phyloP scores from a whole-genome alignment of 2,797 vertebrate species.

The Myotis pilosus region DNA sequence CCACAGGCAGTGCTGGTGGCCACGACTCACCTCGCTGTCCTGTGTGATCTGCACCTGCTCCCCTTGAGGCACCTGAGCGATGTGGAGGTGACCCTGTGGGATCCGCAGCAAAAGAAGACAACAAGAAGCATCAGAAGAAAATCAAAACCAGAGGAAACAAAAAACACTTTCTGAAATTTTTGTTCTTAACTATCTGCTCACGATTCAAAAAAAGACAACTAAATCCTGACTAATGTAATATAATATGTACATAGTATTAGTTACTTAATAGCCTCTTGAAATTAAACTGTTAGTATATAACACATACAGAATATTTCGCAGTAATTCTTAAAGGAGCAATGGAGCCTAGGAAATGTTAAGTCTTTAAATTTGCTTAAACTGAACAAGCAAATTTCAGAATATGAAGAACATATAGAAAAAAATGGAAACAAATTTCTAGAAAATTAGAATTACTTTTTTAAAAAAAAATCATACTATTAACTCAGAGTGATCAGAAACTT shows the following conservation, averaged over 20 bases:
- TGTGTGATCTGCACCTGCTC: constrained; percentile 99
- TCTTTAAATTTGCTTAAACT: background rate
- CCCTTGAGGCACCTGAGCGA: constrained; percentile 98
- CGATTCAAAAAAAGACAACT: background rate
- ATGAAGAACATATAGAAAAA: background rate
- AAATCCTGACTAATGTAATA: accelerated
- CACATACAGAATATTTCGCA: background rate
- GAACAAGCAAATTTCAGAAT: background rate
- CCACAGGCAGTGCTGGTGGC: background rate
- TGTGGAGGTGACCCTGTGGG: constrained; percentile 97
- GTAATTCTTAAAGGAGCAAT: background rate
- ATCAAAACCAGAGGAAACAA: constrained; percentile 52
- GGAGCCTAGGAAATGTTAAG: background rate
- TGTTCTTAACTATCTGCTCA: background rate
- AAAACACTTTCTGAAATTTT: background rate
- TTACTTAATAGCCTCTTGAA: background rate
- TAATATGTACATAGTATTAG: accelerated
- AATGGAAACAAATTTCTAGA: background rate
- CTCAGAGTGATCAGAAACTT: background rate
- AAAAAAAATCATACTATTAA: background rate
- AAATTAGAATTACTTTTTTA: background rate
- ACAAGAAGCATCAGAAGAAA: constrained; percentile 83
- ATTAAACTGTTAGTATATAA: background rate
- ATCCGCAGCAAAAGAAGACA: constrained; percentile 86
- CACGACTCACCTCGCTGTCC: constrained; percentile 94